Evolutionary conservation across 2,888 invertebrate genomes (phyloP).

Genomic region (Microplitis manilae): DNA sequence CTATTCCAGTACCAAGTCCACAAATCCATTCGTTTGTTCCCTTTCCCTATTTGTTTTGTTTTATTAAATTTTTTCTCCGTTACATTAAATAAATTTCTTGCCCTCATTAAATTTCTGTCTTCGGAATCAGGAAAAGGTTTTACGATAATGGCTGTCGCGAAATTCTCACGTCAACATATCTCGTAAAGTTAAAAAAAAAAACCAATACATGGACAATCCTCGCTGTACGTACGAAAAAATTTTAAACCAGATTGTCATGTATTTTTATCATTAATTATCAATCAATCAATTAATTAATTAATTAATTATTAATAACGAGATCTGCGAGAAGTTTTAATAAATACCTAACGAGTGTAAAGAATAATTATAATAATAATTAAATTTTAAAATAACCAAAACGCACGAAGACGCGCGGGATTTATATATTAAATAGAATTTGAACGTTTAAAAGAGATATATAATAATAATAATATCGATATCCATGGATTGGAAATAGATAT

Average conservation of each 20-base stretch:
- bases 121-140: constrained; percentile 14
- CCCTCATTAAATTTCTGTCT: constrained; percentile 12
- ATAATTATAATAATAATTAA: background rate
- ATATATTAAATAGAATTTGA: background rate
- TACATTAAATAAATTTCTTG: background rate
- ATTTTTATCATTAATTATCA: background rate
- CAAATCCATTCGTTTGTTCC: background rate
- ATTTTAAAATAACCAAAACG: constrained; percentile 28
- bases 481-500: constrained; percentile 1
- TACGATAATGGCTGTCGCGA: constrained; percentile 12
- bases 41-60: background rate
- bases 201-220: background rate
- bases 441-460: constrained; percentile 1
- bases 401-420: constrained; percentile 25
- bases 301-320: background rate
- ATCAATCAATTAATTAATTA: background rate
- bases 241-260: background rate
- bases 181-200: constrained; percentile 28
- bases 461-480: constrained; percentile 7
- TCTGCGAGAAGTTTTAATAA: constrained; percentile 26
- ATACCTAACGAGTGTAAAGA: constrained; percentile 27
- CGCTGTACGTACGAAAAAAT: background rate
- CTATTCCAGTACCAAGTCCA: constrained; percentile 6
- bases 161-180: constrained; percentile 20
- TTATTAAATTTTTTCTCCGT: constrained; percentile 3